phyloP scores from a whole-genome alignment of 2,113 vertebrate genomes.

The Corythoichthys haematopterus region DNA sequence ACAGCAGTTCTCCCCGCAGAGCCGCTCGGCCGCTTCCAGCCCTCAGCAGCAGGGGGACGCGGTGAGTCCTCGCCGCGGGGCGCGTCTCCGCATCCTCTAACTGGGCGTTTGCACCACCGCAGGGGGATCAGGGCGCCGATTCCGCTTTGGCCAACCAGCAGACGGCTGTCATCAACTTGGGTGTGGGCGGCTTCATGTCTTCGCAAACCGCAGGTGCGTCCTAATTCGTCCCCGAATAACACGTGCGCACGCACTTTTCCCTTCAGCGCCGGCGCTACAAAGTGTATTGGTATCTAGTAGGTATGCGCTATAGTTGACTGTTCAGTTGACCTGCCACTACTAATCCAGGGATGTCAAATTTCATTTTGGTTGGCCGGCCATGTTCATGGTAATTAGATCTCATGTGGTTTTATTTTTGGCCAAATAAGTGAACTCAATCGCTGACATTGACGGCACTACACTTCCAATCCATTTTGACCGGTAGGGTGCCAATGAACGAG shows the following conservation, averaged over 20 bases:
- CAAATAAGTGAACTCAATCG: no score
- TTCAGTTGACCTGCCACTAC: not conserved
- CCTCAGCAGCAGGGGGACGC: conserved; percentile 80
- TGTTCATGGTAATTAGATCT: no score
- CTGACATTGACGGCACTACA: no score
- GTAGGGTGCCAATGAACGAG: no score
- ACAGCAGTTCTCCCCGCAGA: conserved; percentile 80
- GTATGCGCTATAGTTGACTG: not conserved
- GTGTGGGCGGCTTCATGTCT: conserved; percentile 88
- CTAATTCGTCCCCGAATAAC: not conserved
- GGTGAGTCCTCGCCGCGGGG: conserved; percentile 56
- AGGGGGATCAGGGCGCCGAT: conserved; percentile 87
- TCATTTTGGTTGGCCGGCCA: no score
- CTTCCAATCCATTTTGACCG: no score
- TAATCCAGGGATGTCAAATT: no score
- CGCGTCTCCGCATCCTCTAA: not conserved
- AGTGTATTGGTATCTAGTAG: no score
- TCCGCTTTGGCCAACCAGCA: conserved; percentile 86
- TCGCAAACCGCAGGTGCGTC: conserved; percentile 79
- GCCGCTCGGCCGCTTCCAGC: conserved; percentile 76
- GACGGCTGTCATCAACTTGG: conserved; percentile 91
- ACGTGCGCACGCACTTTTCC: no score
- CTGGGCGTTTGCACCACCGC: conserved; percentile 22
- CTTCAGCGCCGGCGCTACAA: no score
- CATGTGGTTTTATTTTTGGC: no score